Percentiles rank a stretch among this genome's conserved stretches.
Evolutionary conservation across 92 coral and sea anemone species (phyloP).

Genomic region (Parazoanthus swiftii): DNA sequence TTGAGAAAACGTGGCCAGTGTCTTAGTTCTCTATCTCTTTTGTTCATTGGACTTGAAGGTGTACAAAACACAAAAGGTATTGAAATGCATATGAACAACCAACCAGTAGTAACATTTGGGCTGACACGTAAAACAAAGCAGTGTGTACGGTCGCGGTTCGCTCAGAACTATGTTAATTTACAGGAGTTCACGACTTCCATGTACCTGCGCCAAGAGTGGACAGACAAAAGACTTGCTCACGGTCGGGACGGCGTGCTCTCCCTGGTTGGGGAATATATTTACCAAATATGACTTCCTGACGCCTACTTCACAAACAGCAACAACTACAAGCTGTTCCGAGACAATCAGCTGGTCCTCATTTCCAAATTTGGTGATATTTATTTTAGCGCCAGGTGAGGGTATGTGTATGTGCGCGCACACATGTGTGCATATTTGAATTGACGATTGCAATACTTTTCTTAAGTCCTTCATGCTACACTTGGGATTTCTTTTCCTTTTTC

Average conservation of each 20-base stretch:
- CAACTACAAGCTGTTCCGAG: constrained; percentile 71
- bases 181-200: constrained; percentile 93
- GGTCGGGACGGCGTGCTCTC: constrained; percentile 77
- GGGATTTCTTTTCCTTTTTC: too few relatives aligned
- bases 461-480: too few relatives aligned
- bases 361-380: constrained; percentile 87
- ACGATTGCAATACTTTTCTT: not conserved
- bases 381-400: constrained; percentile 87
- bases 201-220: constrained; percentile 93
- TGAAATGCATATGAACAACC: too few relatives aligned
- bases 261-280: constrained; percentile 77
- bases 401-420: not conserved
- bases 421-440: not conserved
- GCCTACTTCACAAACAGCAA: constrained; percentile 89
- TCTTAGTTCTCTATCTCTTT: too few relatives aligned
- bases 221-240: constrained; percentile 79
- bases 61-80: too few relatives aligned
- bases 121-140: too few relatives aligned
- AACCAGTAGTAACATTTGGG: too few relatives aligned
- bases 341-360: constrained; percentile 87
- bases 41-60: too few relatives aligned
- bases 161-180: too few relatives aligned
- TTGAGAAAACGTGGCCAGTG: too few relatives aligned
- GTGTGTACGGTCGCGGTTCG: too few relatives aligned
- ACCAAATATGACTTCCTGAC: constrained; percentile 93